Evolutionary conservation across 2,113 vertebrate genomes (phyloP).

Genomic region (Ceyx melanurus): DNA sequence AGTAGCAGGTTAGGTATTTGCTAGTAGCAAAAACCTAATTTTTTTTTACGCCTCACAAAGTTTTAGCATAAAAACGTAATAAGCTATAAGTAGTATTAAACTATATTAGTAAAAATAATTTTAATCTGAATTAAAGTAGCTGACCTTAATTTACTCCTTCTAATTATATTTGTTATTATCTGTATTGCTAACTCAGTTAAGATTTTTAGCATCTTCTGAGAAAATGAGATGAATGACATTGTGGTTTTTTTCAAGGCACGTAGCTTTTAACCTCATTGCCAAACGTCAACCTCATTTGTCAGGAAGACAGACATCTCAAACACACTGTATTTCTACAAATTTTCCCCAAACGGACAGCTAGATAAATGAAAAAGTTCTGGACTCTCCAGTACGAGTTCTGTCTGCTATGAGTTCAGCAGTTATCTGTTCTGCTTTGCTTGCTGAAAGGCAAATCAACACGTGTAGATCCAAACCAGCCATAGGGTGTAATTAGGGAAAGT

Average conservation of each 20-base stretch:
- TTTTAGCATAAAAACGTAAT: neutral
- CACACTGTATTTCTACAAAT: neutral
- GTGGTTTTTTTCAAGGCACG: neutral
- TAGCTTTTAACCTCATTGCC: neutral
- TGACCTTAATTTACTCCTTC: neutral
- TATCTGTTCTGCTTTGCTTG: neutral
- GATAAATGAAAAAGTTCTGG: neutral
- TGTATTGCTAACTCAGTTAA: neutral
- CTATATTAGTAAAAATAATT: neutral
- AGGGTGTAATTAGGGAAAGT: slow-evolving; percentile 55
- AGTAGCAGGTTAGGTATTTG: neutral
- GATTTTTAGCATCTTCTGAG: neutral
- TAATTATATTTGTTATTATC: neutral
- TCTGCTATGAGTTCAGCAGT: neutral
- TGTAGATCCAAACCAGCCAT: neutral
- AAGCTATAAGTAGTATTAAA: neutral
- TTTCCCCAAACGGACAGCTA: neutral
- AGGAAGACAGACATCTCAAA: neutral
- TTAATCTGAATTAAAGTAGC: neutral
- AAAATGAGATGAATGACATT: neutral
- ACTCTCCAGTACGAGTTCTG: neutral
- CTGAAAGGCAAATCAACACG: slow-evolving; percentile 42
- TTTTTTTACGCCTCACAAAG: neutral
- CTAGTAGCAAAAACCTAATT: neutral
- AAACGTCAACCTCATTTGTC: neutral